Conservation (phyloP, 2,113 vertebrate genomes). For the Triplophysa siluroides region DNA sequence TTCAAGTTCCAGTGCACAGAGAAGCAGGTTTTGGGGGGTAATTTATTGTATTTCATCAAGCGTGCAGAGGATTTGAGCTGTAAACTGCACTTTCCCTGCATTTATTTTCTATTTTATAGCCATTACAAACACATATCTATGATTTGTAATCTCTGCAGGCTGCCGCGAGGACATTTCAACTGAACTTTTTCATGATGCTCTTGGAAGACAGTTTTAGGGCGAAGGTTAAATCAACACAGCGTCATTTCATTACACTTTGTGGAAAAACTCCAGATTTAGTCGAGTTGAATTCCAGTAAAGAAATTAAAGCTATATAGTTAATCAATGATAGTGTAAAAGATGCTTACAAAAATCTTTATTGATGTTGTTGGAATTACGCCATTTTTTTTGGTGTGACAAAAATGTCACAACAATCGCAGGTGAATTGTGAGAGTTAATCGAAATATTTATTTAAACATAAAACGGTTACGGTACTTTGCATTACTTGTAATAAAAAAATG, state of each 20-base stretch:
- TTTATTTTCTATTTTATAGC: constrained; percentile 63
- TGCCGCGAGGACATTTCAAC: constrained; percentile 43
- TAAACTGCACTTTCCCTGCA: constrained; percentile 51
- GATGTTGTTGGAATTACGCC: too few species aligned
- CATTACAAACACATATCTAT: constrained; percentile 54
- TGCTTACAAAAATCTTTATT: too few species aligned
- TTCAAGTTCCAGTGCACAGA: constrained; percentile 49
- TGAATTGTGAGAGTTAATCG: too few species aligned
- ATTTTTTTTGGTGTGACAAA: too few species aligned
- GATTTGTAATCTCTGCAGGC: constrained; percentile 51
- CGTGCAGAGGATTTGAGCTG: constrained; percentile 54
- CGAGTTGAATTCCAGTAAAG: too few species aligned
- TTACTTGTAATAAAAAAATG: too few species aligned
- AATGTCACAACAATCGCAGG: too few species aligned
- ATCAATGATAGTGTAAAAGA: too few species aligned
- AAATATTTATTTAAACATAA: too few species aligned
- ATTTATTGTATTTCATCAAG: constrained; percentile 60
- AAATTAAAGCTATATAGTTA: too few species aligned
- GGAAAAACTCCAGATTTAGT: constrained; percentile 1
- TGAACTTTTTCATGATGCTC: constrained; percentile 25
- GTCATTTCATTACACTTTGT: constrained; percentile 26
- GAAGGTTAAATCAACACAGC: constrained; percentile 45
- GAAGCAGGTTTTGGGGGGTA: constrained; percentile 44
- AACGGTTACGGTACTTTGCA: too few species aligned
- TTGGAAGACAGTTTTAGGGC: constrained; percentile 21